Evolutionary conservation across 2,113 vertebrate genomes (phyloP).

Genomic region (Eurypyga helias): DNA sequence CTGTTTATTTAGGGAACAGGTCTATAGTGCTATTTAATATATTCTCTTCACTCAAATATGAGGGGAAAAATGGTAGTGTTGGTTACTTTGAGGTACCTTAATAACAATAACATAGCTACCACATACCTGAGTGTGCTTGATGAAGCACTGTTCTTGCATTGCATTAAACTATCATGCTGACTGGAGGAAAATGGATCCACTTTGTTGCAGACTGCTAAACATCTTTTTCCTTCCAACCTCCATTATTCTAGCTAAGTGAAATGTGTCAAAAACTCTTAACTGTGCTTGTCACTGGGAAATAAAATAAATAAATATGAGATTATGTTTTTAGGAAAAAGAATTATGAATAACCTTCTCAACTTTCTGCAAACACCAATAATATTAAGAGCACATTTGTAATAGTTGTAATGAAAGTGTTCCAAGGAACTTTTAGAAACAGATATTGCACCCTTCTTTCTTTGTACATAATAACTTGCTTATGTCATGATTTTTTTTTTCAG

Average conservation of each 20-base stretch:
- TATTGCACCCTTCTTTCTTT: not conserved
- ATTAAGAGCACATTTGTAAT: not conserved
- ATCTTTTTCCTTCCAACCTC: not conserved
- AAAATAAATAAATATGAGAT: not conserved
- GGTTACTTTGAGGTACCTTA: not conserved
- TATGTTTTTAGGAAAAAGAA: not conserved
- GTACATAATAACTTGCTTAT: not conserved
- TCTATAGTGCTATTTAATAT: not conserved
- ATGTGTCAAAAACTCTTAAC: not conserved
- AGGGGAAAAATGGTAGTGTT: not conserved
- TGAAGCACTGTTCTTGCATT: not conserved
- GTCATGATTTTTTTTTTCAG: not conserved
- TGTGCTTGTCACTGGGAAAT: not conserved
- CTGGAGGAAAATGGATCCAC: conserved; percentile 25
- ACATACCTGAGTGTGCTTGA: not conserved
- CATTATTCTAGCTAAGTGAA: conserved; percentile 4
- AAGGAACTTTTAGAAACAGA: not conserved
- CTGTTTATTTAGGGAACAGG: not conserved
- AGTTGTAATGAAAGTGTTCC: not conserved
- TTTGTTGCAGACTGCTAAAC: conserved; percentile 23
- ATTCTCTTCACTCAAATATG: not conserved
- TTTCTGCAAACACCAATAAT: not conserved
- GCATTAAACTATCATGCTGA: not conserved
- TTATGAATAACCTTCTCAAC: not conserved
- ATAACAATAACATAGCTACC: not conserved